Conservation (phyloP, 2,888 invertebrate species). For the Spicauda simplicius region DNA sequence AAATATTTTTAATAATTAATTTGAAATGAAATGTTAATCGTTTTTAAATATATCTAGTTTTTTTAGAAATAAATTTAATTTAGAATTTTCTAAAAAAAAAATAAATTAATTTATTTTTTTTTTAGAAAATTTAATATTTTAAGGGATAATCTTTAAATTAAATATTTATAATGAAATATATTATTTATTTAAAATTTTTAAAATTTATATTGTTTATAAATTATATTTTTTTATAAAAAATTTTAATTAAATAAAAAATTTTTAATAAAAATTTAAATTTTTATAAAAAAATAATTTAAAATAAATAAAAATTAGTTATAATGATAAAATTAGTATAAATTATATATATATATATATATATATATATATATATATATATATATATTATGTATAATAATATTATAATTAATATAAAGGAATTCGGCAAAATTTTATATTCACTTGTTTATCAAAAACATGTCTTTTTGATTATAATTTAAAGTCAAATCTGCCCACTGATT, state of each 20-base stretch:
- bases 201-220: conserved; percentile 84
- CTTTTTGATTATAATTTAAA: conserved; percentile 75
- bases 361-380: conserved; percentile 31
- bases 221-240: conserved; percentile 79
- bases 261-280: conserved; percentile 71
- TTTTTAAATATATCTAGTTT: conserved; percentile 88
- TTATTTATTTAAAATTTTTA: conserved; percentile 58
- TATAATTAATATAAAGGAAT: conserved; percentile 90
- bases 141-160: conserved; percentile 86
- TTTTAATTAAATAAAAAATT: conserved; percentile 59
- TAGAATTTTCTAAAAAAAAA: conserved; percentile 66
- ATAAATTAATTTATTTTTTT: conserved; percentile 38
- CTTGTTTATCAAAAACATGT: conserved; percentile 93
- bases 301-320: conserved; percentile 72
- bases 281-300: conserved; percentile 72
- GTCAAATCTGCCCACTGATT: conserved; percentile 89
- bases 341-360: conserved; percentile 32
- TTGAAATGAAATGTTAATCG: conserved; percentile 88
- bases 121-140: conserved; percentile 75
- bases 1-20: conserved; percentile 86
- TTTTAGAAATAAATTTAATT: conserved; percentile 85
- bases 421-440: conserved; percentile 87
- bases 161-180: conserved; percentile 76
- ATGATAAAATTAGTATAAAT: conserved; percentile 86
- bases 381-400: conserved; percentile 66